Evolutionary conservation across 2,113 vertebrate species (phyloP).

Genomic region (Connochaetes taurinus): DNA sequence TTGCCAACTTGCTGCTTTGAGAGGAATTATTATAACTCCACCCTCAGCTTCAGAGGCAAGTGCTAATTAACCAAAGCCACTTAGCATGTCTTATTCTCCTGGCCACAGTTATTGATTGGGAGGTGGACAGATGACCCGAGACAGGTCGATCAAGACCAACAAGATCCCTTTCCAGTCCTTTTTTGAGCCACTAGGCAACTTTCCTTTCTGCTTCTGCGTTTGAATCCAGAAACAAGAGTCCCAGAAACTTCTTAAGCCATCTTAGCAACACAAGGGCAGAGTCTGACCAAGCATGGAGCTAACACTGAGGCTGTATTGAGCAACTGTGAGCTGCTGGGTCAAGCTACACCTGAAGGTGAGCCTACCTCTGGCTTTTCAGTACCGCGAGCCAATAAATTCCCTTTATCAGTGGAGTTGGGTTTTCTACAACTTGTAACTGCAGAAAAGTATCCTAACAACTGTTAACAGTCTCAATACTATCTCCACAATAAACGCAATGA

Average conservation of each 20-base stretch:
- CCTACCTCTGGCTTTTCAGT: background rate
- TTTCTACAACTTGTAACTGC: background rate
- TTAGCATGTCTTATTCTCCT: background rate
- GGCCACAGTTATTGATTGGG: background rate
- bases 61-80: background rate
- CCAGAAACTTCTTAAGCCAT: background rate
- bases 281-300: background rate
- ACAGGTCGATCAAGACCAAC: background rate
- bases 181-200: background rate
- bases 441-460: background rate
- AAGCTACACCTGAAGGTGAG: background rate
- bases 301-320: background rate
- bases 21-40: background rate
- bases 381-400: background rate
- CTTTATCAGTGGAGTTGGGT: background rate
- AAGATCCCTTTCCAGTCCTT: background rate
- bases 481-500: background rate
- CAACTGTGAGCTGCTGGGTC: background rate
- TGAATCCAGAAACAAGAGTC: background rate
- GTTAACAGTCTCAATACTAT: background rate
- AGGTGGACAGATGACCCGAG: background rate
- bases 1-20: background rate
- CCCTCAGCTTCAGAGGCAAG: background rate
- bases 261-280: background rate
- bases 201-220: background rate